Evolutionary conservation across 2,888 invertebrate species (phyloP).

Genomic region (Bedellia somnulentella): DNA sequence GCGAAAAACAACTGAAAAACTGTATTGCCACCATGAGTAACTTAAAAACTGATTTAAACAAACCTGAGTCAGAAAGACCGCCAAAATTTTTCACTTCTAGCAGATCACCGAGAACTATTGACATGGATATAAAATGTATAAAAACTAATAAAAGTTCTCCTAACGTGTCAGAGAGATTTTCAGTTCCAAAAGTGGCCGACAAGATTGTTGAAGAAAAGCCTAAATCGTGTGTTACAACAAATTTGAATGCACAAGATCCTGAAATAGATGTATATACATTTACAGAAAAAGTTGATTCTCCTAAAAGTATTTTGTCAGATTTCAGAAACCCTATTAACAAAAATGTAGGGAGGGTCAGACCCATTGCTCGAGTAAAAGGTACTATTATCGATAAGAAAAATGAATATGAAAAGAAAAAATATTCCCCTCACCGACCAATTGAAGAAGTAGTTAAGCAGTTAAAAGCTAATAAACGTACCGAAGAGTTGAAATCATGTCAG

Average conservation of each 20-base stretch:
- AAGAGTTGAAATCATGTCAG: constrained; percentile 24
- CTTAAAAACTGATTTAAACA: constrained; percentile 10
- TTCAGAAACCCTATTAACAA: constrained; percentile 40
- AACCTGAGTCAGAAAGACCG: constrained; percentile 39
- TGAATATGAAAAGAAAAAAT: constrained; percentile 46
- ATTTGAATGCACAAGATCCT: constrained; percentile 38
- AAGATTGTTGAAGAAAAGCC: constrained; percentile 37
- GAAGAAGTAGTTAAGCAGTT: constrained; percentile 52
- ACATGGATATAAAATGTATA: constrained; percentile 47
- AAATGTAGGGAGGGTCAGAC: constrained; percentile 44
- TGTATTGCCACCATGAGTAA: too few species aligned
- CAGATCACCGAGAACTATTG: constrained; percentile 42
- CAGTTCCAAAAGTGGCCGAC: constrained; percentile 35
- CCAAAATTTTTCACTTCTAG: constrained; percentile 50
- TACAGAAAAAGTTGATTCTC: constrained; percentile 51
- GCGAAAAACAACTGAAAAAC: constrained; percentile 7
- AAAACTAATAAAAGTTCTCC: constrained; percentile 51
- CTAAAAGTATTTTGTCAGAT: constrained; percentile 46
- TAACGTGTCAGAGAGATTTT: constrained; percentile 43
- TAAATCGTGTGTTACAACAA: constrained; percentile 24
- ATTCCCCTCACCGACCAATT: constrained; percentile 46
- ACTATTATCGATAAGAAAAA: constrained; percentile 46
- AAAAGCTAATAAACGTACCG: constrained; percentile 41
- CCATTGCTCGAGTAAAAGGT: constrained; percentile 53
- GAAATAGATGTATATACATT: constrained; percentile 53